Evolutionary conservation across 2,113 vertebrate genomes (phyloP), one percentile per base, ranked within the genome.

Genomic region (Ameiurus melas): DNA sequence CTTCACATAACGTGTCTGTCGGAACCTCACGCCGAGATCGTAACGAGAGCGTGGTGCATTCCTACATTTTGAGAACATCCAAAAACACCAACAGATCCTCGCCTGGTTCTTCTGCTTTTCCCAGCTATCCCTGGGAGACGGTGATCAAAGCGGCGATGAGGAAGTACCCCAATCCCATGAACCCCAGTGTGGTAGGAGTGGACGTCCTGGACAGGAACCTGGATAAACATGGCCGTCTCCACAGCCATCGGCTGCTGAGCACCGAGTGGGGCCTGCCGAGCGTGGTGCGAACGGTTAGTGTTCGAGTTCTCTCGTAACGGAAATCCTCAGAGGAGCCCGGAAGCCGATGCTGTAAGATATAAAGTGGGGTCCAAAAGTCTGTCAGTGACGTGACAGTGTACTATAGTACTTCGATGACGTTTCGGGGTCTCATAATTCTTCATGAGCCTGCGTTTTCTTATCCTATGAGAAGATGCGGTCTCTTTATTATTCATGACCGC

Each of bases 101-200:
- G 19, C 25, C 4, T 27, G 84, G 17, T 70, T 85, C 22, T 16
- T 9, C 51, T 36, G 47, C 20, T 30, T 62, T 73, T 82, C n/a
- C n/a, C 84, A 99, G 98, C 84, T 99, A 99, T 91, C 98, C 98
- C 0, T 99, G 98, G 98, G 98, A 99, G 89, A 98, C 96, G 0
- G 98, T 99, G 62, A 97, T 97, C 4, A 99, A 97, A 5, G 98
- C 98, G 0, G 98, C 98, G 0, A 99, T 99, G 98, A 97, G 97
- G 93, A 99, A 99, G 71, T 99, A 99, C 90, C 98, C 98, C 0
- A 99, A 99, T 66, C 98, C 98, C 22, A 99, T 99, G 98, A 99
- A 99, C 92, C 97, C 98, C 0, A 97, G 94, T 0, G 98, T 99
- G 91, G 97, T 99, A 0, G 98, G 98, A 0, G 98, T 99, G 1